Evolutionary conservation across 1,140 invertebrate genomes (phyloP).

Genomic region (Drosophila paulistorum): DNA sequence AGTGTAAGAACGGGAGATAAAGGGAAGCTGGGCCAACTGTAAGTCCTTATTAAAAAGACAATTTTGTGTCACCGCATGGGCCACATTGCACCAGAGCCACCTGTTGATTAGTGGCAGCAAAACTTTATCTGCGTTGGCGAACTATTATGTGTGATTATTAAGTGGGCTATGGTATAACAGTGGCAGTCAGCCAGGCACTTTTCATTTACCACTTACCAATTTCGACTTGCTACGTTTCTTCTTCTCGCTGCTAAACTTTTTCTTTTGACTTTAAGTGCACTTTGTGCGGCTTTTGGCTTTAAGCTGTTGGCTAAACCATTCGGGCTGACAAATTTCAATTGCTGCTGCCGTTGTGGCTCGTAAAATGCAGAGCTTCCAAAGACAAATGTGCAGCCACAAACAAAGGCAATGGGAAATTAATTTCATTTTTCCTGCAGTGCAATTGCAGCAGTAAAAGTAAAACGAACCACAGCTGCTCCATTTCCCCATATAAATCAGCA

Average conservation of each 20-base stretch:
- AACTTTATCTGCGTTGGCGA: slow-evolving; percentile 55
- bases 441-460: slow-evolving; percentile 40
- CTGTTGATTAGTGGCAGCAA: slow-evolving; percentile 51
- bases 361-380: slow-evolving; percentile 59
- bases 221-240: slow-evolving; percentile 32
- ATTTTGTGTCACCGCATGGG: slow-evolving; percentile 36
- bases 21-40: slow-evolving; percentile 42
- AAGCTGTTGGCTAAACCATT: slow-evolving; percentile 45
- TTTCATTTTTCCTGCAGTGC: slow-evolving; percentile 58
- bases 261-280: slow-evolving; percentile 52
- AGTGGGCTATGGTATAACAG: slow-evolving; percentile 50
- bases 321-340: slow-evolving; percentile 64
- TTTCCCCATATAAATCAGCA: slow-evolving; percentile 48
- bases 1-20: not conserved
- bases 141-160: slow-evolving; percentile 77
- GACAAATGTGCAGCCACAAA: slow-evolving; percentile 69
- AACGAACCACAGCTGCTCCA: slow-evolving; percentile 25
- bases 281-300: slow-evolving; percentile 54
- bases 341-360: slow-evolving; percentile 48
- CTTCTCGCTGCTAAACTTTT: not conserved
- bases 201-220: slow-evolving; percentile 35
- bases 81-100: slow-evolving; percentile 48
- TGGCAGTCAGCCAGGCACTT: not conserved
- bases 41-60: slow-evolving; percentile 67
- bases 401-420: slow-evolving; percentile 71